Percentiles rank a stretch among this genome's conserved stretches.
These are phyloP conservation scores for Lepidostoma basale DNA, from an alignment of 1,140 invertebrate genomes.

Conservation along the genomic window DNA sequence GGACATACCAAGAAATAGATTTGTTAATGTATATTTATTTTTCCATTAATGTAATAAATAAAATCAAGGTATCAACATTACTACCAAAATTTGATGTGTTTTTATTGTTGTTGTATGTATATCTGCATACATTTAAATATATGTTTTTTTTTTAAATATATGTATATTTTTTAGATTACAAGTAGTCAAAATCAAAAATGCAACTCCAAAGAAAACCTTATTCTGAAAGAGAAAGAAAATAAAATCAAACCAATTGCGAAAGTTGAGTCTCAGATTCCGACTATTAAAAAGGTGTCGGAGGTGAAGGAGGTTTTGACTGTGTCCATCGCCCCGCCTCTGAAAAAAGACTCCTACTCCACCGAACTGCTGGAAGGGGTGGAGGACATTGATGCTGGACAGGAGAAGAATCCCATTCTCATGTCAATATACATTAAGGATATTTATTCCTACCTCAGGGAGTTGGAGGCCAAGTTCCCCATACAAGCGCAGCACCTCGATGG, in stretches of 20 bases:
- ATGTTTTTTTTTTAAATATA: too few species aligned
- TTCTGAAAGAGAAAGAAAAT: constrained; percentile 48
- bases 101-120: too few species aligned
- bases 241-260: constrained; percentile 46
- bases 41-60: too few species aligned
- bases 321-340: background rate
- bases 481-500: constrained; percentile 67
- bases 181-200: constrained; percentile 11
- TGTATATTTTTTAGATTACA: constrained; percentile 32
- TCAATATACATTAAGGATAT: constrained; percentile 86
- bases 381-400: constrained; percentile 75
- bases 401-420: constrained; percentile 73
- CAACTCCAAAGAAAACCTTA: constrained; percentile 35
- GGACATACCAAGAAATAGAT: too few species aligned
- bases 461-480: constrained; percentile 73
- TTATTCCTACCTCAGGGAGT: constrained; percentile 74
- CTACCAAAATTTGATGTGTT: too few species aligned
- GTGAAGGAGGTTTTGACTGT: background rate
- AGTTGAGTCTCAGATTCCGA: constrained; percentile 34
- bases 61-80: too few species aligned
- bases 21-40: too few species aligned
- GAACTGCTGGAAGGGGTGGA: constrained; percentile 54
- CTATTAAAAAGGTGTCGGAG: background rate
- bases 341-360: constrained; percentile 42
- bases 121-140: too few species aligned